These are phyloP conservation scores for Macrobrachium rosenbergii DNA, from an alignment of 1,140 invertebrate species.

Conservation along the genomic window DNA sequence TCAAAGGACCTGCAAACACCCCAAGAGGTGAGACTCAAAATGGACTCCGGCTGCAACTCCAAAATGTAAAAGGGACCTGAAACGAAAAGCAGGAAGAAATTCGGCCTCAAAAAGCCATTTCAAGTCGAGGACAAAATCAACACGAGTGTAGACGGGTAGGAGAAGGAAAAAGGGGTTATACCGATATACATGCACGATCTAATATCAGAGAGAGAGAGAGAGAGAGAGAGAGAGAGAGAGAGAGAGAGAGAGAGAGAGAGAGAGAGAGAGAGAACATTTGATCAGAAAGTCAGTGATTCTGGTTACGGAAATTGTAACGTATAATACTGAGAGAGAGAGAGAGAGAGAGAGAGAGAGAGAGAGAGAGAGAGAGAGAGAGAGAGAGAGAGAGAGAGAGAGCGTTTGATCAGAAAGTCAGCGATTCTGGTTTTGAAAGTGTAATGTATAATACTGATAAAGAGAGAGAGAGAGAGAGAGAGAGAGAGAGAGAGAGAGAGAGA, in stretches of 20 bases:
- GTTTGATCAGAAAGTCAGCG: too few relatives aligned
- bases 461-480: not conserved
- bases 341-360: too few relatives aligned
- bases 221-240: too few relatives aligned
- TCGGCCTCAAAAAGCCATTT: too few relatives aligned
- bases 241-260: too few relatives aligned
- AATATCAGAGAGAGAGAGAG: not conserved
- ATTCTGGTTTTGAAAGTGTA: not conserved
- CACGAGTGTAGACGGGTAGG: not conserved
- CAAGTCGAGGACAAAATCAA: not conserved
- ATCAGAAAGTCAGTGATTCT: too few relatives aligned
- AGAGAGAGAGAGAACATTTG: not conserved
- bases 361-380: slow-evolving; percentile 3
- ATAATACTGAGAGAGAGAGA: not conserved
- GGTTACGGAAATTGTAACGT: not conserved
- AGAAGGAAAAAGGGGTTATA: not conserved
- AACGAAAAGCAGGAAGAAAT: too few relatives aligned
- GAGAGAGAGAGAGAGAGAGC: not conserved
- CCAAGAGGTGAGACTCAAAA: too few relatives aligned
- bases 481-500: not conserved
- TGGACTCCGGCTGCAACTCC: too few relatives aligned
- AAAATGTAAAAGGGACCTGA: too few relatives aligned
- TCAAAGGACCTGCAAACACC: too few relatives aligned
- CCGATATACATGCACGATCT: too few relatives aligned
- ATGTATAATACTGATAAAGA: not conserved